Evolutionary conservation across 2,113 vertebrate genomes (phyloP), one percentile per base, ranked within the genome.

Genomic region (Xenopus laevis): DNA sequence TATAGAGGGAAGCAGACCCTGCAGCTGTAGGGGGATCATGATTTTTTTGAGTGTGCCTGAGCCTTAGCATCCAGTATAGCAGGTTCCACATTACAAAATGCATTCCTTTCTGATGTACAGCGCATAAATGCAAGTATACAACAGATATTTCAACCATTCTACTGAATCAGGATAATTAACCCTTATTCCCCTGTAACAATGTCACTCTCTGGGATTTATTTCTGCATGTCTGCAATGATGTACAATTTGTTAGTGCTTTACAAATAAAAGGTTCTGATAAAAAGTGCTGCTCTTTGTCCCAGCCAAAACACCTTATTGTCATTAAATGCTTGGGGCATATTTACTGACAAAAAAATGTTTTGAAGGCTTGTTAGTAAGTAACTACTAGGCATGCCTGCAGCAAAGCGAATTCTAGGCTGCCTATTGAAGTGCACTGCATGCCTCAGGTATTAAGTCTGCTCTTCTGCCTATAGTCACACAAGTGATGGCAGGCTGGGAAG

Each of bases 261-360:
- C 53, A 55, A 55, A n/a, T n/a, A 55, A 55, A 55, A 55, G 53
- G 15, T n/a, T 18, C 13, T 55, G 16, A 55, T 55, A 55, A 55
- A 50, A 55, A n/a, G 53, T n/a, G 53, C 17, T n/a, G 17, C 53
- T 55, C 53, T 55, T 55, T 55, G 53, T 17, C 17, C 53, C 17
- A 55, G 53, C 17, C 53, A n/a, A 13, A 16, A 55, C 53, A 55
- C 17, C 53, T 55, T 55, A 55, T n/a, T 55, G 53, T 55, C 53
- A 55, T n/a, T 55, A 55, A 55, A 55, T 55, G 15, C 53, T 55
- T n/a, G 15, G 16, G 53, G 53, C 53, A n/a, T 8, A 55, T 55
- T 55, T 55, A 55, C 53, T n/a, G 53, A 55, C 15, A 55, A 17
- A n/a, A 55, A 55, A 55, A 55, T 55, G 53, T 55, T n/a, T 55